Evolutionary conservation across 1,140 invertebrate species (phyloP).

Genomic region (Drosophila suzukii): DNA sequence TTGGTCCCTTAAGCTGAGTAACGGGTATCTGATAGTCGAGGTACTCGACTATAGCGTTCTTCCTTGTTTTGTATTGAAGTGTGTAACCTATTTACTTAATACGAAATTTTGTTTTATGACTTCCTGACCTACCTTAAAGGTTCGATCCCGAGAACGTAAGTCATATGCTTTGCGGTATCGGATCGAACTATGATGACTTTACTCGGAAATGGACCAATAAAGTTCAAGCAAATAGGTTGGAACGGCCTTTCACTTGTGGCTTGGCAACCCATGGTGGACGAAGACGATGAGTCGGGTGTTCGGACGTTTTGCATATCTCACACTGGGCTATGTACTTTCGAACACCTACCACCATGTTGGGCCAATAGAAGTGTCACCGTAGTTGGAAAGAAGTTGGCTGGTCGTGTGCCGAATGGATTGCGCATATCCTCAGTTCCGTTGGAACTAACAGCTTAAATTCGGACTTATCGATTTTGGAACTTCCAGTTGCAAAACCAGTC

Average conservation of each 20-base stretch:
- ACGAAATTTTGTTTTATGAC: conserved; percentile 9
- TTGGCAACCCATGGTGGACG: conserved; percentile 4
- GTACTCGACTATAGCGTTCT: no score
- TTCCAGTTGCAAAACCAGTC: neutral
- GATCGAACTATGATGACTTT: conserved; percentile 5
- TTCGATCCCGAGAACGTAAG: neutral
- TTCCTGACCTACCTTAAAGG: neutral
- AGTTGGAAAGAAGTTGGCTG: neutral
- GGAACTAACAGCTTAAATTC: neutral
- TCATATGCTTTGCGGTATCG: neutral
- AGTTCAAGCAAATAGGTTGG: conserved; percentile 20
- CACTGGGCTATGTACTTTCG: conserved; percentile 4
- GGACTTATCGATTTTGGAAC: neutral
- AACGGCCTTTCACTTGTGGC: neutral
- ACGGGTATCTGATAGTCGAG: no score
- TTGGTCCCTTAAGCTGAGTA: no score
- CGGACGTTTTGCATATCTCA: conserved; percentile 14
- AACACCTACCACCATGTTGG: conserved; percentile 4
- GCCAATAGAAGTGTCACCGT: conserved; percentile 16
- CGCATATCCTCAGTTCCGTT: neutral
- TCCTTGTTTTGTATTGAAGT: neutral
- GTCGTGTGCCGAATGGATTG: conserved; percentile 2
- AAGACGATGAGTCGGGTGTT: conserved; percentile 5
- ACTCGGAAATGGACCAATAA: conserved; percentile 21
- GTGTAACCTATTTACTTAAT: conserved; percentile 4